phyloP scores from a whole-genome alignment of 2,113 vertebrate species.

The Bufo gargarizans region DNA sequence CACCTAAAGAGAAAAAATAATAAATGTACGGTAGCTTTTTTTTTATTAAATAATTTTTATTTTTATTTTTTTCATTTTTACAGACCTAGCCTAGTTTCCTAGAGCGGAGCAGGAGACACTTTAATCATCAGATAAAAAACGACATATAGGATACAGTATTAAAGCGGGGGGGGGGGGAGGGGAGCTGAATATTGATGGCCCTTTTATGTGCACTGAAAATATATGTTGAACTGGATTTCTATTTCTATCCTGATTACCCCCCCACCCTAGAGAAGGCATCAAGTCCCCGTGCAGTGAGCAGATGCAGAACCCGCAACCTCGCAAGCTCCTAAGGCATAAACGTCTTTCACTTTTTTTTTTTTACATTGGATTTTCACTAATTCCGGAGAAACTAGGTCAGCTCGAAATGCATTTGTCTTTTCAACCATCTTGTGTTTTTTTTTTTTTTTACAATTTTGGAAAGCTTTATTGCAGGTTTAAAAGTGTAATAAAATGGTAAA shows the following conservation, averaged over 20 bases:
- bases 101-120: background rate
- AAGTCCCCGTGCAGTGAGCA: slow-evolving; percentile 27
- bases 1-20: background rate
- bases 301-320: slow-evolving; percentile 26
- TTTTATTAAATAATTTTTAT: background rate
- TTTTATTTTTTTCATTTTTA: background rate
- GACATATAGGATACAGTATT: background rate
- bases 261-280: background rate
- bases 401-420: slow-evolving; percentile 1
- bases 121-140: background rate
- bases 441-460: slow-evolving; percentile 30
- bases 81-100: background rate
- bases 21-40: background rate
- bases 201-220: background rate
- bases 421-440: slow-evolving; percentile 17
- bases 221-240: background rate
- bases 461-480: background rate
- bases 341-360: slow-evolving; percentile 1
- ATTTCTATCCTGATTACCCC: background rate
- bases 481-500: too few relatives aligned
- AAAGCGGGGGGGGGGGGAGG: background rate
- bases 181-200: background rate
- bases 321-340: slow-evolving; percentile 34
- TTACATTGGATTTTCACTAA: slow-evolving; percentile 45
- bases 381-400: slow-evolving; percentile 53